Evolutionary conservation across 2,113 vertebrate genomes (phyloP).

Genomic region (Elephantulus edwardii): DNA sequence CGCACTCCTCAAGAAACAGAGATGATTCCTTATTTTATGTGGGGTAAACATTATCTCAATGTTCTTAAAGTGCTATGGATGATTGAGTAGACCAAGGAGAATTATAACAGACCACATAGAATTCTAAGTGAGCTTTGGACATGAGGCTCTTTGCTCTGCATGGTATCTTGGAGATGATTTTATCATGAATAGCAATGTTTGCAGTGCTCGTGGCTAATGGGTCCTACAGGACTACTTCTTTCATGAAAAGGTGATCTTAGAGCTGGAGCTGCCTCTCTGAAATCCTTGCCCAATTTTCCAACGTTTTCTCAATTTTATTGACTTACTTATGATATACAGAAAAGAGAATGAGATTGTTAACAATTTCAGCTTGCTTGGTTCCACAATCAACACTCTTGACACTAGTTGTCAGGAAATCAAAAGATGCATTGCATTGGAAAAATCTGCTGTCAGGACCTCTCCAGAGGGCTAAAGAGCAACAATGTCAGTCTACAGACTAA

Average conservation of each 20-base stretch:
- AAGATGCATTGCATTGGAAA: too few species aligned
- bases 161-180: not conserved
- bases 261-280: not conserved
- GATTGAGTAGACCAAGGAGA: too few species aligned
- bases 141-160: not conserved
- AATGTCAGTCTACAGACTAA: too few species aligned
- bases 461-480: too few species aligned
- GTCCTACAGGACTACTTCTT: not conserved
- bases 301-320: not conserved
- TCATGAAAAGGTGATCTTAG: not conserved
- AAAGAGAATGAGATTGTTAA: too few species aligned
- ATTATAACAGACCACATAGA: too few species aligned
- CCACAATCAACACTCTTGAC: too few species aligned
- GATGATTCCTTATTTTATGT: not conserved
- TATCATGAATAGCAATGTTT: not conserved
- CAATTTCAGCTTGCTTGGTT: too few species aligned
- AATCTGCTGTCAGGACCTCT: too few species aligned
- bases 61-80: not conserved
- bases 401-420: too few species aligned
- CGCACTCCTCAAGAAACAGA: not conserved
- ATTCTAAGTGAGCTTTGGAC: not conserved
- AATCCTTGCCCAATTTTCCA: not conserved
- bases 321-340: too few species aligned
- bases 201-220: slow-evolving; percentile 1
- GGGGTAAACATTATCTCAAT: not conserved